Conservation (phyloP, 1,140 invertebrate genomes). For the Drosophila ohnishii region DNA sequence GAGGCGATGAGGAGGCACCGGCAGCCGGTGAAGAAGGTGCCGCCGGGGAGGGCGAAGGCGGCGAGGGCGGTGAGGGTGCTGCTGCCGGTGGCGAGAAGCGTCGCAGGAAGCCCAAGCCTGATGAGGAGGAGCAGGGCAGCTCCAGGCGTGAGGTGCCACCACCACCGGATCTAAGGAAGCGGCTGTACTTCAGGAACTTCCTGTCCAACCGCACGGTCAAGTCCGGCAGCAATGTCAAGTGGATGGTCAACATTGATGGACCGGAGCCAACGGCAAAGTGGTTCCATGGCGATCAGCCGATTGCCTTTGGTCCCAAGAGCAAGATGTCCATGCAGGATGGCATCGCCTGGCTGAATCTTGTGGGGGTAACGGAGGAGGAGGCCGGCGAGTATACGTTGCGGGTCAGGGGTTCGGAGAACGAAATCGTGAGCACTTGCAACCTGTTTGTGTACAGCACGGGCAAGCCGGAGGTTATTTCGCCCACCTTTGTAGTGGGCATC, state of each 20-base stretch:
- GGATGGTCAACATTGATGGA: conserved; percentile 91
- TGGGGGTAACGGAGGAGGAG: conserved; percentile 84
- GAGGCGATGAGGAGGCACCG: conserved; percentile 48
- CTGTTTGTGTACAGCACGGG: conserved; percentile 76
- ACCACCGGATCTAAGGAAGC: conserved; percentile 84
- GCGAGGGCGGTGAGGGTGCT: conserved; percentile 17
- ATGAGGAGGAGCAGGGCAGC: conserved; percentile 58
- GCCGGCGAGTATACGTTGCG: conserved; percentile 86
- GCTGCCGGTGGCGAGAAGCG: conserved; percentile 49
- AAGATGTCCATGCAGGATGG: conserved; percentile 85
- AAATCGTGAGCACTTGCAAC: conserved; percentile 78
- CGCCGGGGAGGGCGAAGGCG: conserved; percentile 34
- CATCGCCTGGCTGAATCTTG: conserved; percentile 87
- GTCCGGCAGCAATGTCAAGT: conserved; percentile 86
- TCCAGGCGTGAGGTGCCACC: conserved; percentile 68
- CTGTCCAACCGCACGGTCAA: conserved; percentile 87
- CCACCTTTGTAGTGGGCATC: conserved; percentile 78
- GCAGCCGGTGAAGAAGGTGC: conserved; percentile 45
- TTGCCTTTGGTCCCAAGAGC: conserved; percentile 83
- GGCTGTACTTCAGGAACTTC: conserved; percentile 89
- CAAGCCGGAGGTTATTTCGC: conserved; percentile 65
- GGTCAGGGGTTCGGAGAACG: conserved; percentile 85
- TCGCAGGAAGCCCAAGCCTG: conserved; percentile 58
- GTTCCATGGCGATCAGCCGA: conserved; percentile 86
- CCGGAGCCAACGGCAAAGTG: conserved; percentile 89